Conservation (phyloP, 2,797 vertebrate genomes). For the Aeoliscus strigatus region DNA sequence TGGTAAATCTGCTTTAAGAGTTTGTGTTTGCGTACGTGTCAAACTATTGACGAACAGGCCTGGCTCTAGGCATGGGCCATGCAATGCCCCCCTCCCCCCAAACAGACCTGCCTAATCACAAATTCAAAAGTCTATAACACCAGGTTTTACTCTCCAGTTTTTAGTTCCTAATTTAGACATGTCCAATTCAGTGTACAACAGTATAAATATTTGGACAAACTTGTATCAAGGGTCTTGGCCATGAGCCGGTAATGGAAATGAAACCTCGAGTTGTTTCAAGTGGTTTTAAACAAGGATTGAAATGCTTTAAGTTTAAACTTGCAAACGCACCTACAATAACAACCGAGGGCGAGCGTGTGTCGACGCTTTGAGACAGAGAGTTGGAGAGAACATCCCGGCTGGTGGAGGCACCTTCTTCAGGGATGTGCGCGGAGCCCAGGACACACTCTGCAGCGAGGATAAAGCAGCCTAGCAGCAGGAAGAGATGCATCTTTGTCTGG, state of each 20-base stretch:
- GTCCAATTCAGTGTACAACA: too few species aligned
- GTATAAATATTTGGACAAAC: not conserved
- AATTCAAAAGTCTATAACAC: too few species aligned
- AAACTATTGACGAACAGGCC: too few species aligned
- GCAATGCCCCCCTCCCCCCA: too few species aligned
- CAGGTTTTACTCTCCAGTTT: too few species aligned
- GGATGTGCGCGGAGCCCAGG: conserved; percentile 49
- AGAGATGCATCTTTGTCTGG: conserved; percentile 49
- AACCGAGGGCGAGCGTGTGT: conserved; percentile 32
- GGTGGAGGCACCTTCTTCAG: conserved; percentile 35
- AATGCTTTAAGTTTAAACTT: not conserved
- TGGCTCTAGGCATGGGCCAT: too few species aligned
- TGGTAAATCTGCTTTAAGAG: too few species aligned
- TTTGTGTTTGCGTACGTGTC: too few species aligned
- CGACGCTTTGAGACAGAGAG: conserved; percentile 24
- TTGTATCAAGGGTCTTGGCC: not conserved
- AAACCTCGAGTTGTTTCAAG: not conserved
- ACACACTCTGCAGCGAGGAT: conserved; percentile 33
- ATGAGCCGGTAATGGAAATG: not conserved
- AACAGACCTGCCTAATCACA: too few species aligned
- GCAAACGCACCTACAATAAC: conserved; percentile 56
- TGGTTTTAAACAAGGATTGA: too few species aligned
- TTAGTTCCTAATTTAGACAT: not conserved
- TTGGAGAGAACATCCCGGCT: conserved; percentile 21
- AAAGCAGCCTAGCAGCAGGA: conserved; percentile 51